phyloP scores from a whole-genome alignment of 2,888 invertebrate species.

The Cryptocephalus moraei region DNA sequence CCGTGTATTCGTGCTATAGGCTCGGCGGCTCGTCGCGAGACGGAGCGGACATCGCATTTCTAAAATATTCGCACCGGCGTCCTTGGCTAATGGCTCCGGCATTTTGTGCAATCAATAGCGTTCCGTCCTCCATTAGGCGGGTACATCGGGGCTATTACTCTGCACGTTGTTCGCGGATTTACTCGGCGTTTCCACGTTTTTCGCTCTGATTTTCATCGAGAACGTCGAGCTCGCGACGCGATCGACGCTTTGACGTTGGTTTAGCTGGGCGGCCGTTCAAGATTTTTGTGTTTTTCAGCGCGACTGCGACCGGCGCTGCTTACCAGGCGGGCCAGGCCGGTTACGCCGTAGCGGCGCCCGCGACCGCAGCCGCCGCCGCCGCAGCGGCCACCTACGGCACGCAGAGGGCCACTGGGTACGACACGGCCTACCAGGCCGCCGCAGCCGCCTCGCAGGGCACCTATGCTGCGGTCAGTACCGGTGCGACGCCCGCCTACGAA shows the following conservation, averaged over 20 bases:
- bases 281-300: constrained; percentile 34
- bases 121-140: constrained; percentile 15
- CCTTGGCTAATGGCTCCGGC: constrained; percentile 38
- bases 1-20: no score
- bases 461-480: constrained; percentile 43
- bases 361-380: constrained; percentile 74
- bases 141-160: not conserved
- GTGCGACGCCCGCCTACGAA: constrained; percentile 54
- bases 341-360: constrained; percentile 73
- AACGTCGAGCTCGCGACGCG: not conserved
- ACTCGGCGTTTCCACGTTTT: not conserved
- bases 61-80: constrained; percentile 25
- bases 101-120: constrained; percentile 36
- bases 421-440: constrained; percentile 74
- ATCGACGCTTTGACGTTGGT: not conserved
- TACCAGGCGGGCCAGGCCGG: constrained; percentile 77
- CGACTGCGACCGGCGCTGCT: constrained; percentile 66
- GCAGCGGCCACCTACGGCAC: constrained; percentile 79
- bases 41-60: not conserved
- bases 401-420: constrained; percentile 72
- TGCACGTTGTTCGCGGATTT: not conserved
- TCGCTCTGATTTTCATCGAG: not conserved
- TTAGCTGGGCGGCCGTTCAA: not conserved
- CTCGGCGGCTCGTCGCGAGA: no score
- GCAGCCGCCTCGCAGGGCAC: constrained; percentile 68